Conservation (phyloP, 2,797 vertebrate species). For the Helarctos malayanus region DNA sequence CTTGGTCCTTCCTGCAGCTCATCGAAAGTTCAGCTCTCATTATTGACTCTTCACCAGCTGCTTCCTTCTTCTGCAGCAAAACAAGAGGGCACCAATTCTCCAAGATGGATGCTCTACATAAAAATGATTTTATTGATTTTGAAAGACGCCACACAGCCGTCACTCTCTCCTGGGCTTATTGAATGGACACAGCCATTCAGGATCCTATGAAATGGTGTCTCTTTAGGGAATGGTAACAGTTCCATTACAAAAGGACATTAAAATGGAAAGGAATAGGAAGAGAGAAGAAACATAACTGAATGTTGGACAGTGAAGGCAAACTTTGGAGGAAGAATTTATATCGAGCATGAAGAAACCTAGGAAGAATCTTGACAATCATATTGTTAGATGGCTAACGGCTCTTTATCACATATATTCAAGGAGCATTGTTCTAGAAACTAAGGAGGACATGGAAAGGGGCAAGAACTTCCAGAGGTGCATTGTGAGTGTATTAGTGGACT, state of each 20-base stretch:
- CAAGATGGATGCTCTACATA: not conserved
- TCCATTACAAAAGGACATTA: not conserved
- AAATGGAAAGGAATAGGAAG: slow-evolving; percentile 12
- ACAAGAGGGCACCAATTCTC: not conserved
- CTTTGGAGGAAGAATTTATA: slow-evolving; percentile 19
- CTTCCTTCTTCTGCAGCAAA: slow-evolving; percentile 44
- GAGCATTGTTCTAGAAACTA: not conserved
- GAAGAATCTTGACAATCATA: not conserved
- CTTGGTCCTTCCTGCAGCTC: slow-evolving; percentile 6
- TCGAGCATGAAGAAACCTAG: not conserved
- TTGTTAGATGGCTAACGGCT: not conserved
- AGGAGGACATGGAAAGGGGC: not conserved
- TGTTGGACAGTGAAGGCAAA: not conserved
- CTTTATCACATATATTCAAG: not conserved
- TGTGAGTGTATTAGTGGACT: not conserved
- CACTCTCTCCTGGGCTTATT: not conserved
- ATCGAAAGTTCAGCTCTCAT: not conserved
- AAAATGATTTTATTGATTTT: slow-evolving; percentile 20
- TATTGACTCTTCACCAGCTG: slow-evolving; percentile 17
- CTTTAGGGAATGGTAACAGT: slow-evolving; percentile 4
- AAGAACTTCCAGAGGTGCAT: not conserved
- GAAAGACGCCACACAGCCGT: not conserved
- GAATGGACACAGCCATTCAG: not conserved
- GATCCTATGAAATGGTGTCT: not conserved
- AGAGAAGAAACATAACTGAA: slow-evolving; percentile 45